These are phyloP conservation scores for Gopherus flavomarginatus DNA, from an alignment of 2,113 vertebrate genomes.

Conservation along the genomic window DNA sequence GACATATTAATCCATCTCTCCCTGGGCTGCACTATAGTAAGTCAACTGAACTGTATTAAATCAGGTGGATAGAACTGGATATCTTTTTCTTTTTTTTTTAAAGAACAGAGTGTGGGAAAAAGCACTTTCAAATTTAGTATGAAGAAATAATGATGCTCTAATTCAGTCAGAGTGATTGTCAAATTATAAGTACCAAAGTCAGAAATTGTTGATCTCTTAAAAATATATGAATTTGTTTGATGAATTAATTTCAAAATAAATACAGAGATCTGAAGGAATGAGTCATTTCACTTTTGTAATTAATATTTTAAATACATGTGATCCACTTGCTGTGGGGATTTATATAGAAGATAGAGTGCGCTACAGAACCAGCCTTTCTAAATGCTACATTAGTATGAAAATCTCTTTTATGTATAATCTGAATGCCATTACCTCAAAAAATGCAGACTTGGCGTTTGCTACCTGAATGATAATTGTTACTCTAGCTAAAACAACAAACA, in stretches of 20 bases:
- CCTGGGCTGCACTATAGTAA: constrained; percentile 53
- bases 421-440: background rate
- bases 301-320: background rate
- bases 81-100: background rate
- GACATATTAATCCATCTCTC: constrained; percentile 78
- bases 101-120: constrained; percentile 60
- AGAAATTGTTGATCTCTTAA: background rate
- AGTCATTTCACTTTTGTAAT: background rate
- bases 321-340: background rate
- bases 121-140: constrained; percentile 6
- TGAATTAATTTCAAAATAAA: background rate
- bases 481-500: background rate
- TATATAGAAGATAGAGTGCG: background rate
- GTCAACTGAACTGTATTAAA: constrained; percentile 63
- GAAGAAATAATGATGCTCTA: background rate
- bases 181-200: background rate
- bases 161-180: constrained; percentile 3
- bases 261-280: background rate
- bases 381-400: background rate
- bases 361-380: no score
- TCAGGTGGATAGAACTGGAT: constrained; percentile 42
- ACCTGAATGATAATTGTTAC: background rate
- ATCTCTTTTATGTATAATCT: background rate
- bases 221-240: background rate
- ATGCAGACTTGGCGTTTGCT: background rate